These are phyloP conservation scores for Spodoptera frugiperda DNA, from an alignment of 1,140 invertebrate genomes.

Conservation along the genomic window DNA sequence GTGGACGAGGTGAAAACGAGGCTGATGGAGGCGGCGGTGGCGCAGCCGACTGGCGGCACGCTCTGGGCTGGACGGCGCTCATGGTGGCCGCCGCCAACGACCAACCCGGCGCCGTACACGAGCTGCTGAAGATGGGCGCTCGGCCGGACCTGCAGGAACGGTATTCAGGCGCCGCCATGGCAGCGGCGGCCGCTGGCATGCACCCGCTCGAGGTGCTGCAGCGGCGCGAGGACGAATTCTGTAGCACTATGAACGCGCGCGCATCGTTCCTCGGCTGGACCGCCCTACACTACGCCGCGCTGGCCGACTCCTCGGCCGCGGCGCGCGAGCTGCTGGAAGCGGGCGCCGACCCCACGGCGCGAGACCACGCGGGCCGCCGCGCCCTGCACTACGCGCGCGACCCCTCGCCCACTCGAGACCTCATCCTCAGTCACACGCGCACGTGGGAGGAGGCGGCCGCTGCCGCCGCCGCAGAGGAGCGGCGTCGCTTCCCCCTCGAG, in stretches of 20 bases:
- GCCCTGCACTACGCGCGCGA: conserved; percentile 92
- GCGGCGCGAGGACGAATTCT: conserved; percentile 93
- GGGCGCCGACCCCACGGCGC: conserved; percentile 90
- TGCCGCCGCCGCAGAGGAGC: conserved; percentile 89
- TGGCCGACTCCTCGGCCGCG: conserved; percentile 90
- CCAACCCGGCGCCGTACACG: conserved; percentile 88
- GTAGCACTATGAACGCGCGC: conserved; percentile 89
- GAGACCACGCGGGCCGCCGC: conserved; percentile 92
- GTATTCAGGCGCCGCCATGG: conserved; percentile 91
- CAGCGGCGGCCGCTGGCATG: conserved; percentile 86
- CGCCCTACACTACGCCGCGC: conserved; percentile 95
- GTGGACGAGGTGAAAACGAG: conserved; percentile 48
- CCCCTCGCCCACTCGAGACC: conserved; percentile 67
- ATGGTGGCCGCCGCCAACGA: conserved; percentile 94
- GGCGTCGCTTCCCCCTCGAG: conserved; percentile 95
- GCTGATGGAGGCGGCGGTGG: conserved; percentile 55
- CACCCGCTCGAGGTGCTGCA: conserved; percentile 89
- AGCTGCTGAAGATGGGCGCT: conserved; percentile 91
- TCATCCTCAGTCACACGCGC: conserved; percentile 63
- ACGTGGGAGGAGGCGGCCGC: conserved; percentile 71
- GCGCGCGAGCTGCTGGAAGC: conserved; percentile 88
- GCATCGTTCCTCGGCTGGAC: conserved; percentile 95
- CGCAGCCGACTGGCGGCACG: conserved; percentile 89
- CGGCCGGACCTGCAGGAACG: conserved; percentile 93
- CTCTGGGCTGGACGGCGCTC: conserved; percentile 94